phyloP scores from a whole-genome alignment of 2,888 invertebrate species.

The Cynaeus angustus region DNA sequence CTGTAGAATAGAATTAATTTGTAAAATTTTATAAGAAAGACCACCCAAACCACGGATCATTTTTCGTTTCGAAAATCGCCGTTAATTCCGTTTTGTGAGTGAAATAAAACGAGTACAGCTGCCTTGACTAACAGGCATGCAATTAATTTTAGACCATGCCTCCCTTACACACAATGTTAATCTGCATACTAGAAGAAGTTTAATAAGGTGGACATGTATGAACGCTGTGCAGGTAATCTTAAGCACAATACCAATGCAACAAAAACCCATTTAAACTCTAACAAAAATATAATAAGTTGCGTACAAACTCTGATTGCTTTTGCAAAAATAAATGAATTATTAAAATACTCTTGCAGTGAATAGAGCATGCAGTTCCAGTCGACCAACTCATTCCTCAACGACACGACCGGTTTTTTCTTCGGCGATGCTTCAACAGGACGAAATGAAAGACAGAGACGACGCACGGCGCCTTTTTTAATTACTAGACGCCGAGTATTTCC shows the following conservation, averaged over 20 bases:
- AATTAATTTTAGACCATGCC: constrained; percentile 61
- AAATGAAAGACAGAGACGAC: constrained; percentile 25
- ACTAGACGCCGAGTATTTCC: constrained; percentile 64
- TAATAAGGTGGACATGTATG: constrained; percentile 63
- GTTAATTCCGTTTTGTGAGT: constrained; percentile 21
- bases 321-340: constrained; percentile 63
- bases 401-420: constrained; percentile 2
- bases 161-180: constrained; percentile 58
- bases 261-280: constrained; percentile 61
- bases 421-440: constrained; percentile 1
- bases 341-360: constrained; percentile 54
- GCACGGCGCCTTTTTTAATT: constrained; percentile 65
- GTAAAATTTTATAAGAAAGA: constrained; percentile 19
- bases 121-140: constrained; percentile 50
- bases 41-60: constrained; percentile 26
- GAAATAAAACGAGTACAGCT: constrained; percentile 38
- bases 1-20: constrained; percentile 20
- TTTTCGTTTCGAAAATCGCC: background rate
- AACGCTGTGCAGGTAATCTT: constrained; percentile 49
- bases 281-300: constrained; percentile 62
- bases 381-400: constrained; percentile 24
- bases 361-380: constrained; percentile 41
- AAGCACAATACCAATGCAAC: constrained; percentile 55
- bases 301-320: constrained; percentile 62
- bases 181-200: constrained; percentile 58